phyloP scores from a whole-genome alignment of 2,113 vertebrate species.

The Arenaria interpres region DNA sequence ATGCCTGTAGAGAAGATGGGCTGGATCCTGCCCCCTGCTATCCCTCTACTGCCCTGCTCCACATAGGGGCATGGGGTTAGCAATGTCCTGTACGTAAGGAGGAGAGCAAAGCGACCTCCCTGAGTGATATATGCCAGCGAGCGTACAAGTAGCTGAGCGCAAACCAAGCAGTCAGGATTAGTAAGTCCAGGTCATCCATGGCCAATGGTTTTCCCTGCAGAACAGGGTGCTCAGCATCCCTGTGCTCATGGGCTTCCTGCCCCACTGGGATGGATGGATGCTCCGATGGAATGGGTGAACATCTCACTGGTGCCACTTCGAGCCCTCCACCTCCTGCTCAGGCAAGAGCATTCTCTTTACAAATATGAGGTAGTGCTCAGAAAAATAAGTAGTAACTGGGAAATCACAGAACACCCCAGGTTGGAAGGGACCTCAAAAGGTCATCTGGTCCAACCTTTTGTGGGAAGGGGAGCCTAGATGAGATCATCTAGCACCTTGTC shows the following conservation, averaged over 20 bases:
- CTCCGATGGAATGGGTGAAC: fast-evolving
- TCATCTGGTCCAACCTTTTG: background rate
- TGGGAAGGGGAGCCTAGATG: background rate
- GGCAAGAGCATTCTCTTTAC: background rate
- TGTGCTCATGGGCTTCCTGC: background rate
- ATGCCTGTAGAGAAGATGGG: background rate
- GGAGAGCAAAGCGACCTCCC: background rate
- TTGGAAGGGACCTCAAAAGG: background rate
- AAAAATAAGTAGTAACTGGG: background rate
- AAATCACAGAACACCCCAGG: background rate
- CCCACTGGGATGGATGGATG: background rate
- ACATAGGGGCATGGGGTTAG: background rate
- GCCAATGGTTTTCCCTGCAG: background rate
- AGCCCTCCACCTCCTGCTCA: background rate
- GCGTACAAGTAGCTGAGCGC: fast-evolving
- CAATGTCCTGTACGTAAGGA: fast-evolving
- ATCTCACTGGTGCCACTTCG: fast-evolving
- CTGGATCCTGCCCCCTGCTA: background rate
- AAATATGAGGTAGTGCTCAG: background rate
- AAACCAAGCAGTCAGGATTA: background rate
- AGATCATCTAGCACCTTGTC: background rate
- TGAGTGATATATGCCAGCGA: background rate
- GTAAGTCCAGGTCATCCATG: background rate
- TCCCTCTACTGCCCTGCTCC: background rate
- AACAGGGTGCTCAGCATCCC: background rate